Evolutionary conservation across 2,888 invertebrate species (phyloP), one percentile per base, ranked within the genome.

Genomic region (Lissonota sp.): DNA sequence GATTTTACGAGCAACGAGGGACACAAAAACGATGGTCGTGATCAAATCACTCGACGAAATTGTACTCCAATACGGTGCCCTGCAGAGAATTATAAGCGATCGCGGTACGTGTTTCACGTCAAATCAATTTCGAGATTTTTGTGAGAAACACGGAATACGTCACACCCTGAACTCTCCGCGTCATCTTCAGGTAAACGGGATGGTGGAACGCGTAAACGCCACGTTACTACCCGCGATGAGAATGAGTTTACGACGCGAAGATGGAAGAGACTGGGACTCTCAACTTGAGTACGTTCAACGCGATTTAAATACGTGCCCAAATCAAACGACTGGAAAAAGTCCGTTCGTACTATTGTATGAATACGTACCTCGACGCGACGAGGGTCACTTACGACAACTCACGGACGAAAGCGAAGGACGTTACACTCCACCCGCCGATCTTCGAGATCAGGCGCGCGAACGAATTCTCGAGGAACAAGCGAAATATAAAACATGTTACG

Each of bases 21-120:
- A n/a, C n/a, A n/a, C n/a, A n/a, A n/a, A n/a, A n/a, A n/a, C n/a
- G n/a, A n/a, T n/a, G n/a, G n/a, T n/a, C n/a, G n/a, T n/a, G n/a
- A n/a, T n/a, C n/a, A n/a, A n/a, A n/a, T n/a, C n/a, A n/a, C n/a
- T n/a, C n/a, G n/a, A n/a, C n/a, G n/a, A n/a, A n/a, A n/a, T n/a
- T n/a, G n/a, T n/a, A n/a, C n/a, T n/a, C n/a, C n/a, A n/a, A n/a
- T n/a, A n/a, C n/a, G n/a, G n/a, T n/a, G n/a, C n/a, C n/a, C n/a
- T n/a, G n/a, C n/a, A n/a, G n/a, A n/a, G n/a, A 55, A 76, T 85
- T 5, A 70, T 86, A 1, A 75, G 63, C 44, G 86, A 86, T 57
- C 63, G 84, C 58, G 75, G 79, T 8, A 82, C 74, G 8, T 70
- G 75, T 46, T 83, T 82, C 42, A 82, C 81, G 12, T 16, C 81